Evolutionary conservation across 2,113 vertebrate species (phyloP).

Genomic region (Crotalus tigris): DNA sequence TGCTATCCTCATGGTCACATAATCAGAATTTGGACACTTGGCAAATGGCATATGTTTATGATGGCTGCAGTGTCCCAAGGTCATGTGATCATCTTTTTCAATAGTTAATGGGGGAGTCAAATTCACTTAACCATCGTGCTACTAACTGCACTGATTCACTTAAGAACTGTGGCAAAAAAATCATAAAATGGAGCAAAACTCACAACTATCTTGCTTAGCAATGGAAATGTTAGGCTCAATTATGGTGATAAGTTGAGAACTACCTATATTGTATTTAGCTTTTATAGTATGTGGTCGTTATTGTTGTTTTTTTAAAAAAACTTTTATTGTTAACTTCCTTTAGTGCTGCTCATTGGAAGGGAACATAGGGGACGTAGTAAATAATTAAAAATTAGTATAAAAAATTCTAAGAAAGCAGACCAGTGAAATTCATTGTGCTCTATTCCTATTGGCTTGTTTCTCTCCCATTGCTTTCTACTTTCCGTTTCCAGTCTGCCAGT

Average conservation of each 20-base stretch:
- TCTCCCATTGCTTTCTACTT: not conserved
- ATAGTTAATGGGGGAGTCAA: not conserved
- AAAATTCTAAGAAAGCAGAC: not conserved
- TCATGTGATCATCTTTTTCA: not conserved
- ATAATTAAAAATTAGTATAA: not conserved
- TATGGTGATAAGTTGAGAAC: not conserved
- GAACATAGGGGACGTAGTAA: not conserved
- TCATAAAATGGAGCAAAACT: not conserved
- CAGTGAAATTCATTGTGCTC: not conserved
- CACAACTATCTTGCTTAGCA: not conserved
- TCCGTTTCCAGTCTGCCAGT: not conserved
- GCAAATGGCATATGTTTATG: not conserved
- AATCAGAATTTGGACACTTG: not conserved
- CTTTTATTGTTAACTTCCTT: not conserved
- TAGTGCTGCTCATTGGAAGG: not conserved
- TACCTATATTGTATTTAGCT: not conserved
- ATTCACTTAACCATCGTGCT: not conserved
- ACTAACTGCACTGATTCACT: not conserved
- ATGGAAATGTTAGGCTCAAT: not conserved
- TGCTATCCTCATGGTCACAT: not conserved
- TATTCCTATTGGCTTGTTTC: not conserved
- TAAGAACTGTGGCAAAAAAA: no score
- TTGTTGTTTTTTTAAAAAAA: not conserved
- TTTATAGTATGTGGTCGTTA: not conserved
- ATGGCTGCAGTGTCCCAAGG: not conserved